These are phyloP conservation scores for Dicerorhinus sumatrensis DNA, from an alignment of 2,113 vertebrate genomes.

Conservation along the genomic window DNA sequence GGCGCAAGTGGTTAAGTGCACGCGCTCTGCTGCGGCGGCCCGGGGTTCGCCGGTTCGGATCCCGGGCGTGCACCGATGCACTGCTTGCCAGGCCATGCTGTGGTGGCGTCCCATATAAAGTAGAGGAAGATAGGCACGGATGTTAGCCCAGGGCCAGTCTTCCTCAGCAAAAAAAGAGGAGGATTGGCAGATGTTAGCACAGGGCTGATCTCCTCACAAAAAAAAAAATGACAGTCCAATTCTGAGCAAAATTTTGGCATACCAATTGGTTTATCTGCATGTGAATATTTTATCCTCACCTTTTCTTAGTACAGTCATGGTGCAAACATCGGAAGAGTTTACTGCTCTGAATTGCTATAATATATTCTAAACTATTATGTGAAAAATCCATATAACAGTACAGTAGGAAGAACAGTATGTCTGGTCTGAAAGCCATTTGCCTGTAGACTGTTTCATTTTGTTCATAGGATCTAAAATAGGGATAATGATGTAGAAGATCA, in stretches of 20 bases:
- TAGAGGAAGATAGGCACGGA: too few species aligned
- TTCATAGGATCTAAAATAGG: background rate
- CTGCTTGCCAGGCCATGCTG: too few species aligned
- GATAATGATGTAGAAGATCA: constrained; percentile 31
- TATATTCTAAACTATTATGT: constrained; percentile 5
- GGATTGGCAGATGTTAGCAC: too few species aligned
- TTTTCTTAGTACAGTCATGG: constrained; percentile 1
- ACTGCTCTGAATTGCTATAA: constrained; percentile 21
- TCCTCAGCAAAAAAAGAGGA: too few species aligned
- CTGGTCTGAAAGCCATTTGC: constrained; percentile 45
- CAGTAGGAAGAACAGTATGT: background rate
- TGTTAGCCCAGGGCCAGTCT: too few species aligned
- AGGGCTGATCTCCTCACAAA: too few species aligned
- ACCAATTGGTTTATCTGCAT: background rate
- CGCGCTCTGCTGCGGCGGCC: too few species aligned
- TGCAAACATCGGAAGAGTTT: background rate
- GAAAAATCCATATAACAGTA: background rate
- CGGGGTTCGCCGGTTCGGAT: too few species aligned
- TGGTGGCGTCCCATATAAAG: too few species aligned
- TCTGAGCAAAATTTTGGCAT: background rate
- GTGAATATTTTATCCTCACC: background rate
- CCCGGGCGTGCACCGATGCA: too few species aligned
- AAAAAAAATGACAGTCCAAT: background rate
- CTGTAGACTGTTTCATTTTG: constrained; percentile 29
- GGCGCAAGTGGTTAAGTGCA: too few species aligned